These are phyloP conservation scores for Tinamus major DNA, from an alignment of 2,797 vertebrate genomes.

Conservation along the genomic window DNA sequence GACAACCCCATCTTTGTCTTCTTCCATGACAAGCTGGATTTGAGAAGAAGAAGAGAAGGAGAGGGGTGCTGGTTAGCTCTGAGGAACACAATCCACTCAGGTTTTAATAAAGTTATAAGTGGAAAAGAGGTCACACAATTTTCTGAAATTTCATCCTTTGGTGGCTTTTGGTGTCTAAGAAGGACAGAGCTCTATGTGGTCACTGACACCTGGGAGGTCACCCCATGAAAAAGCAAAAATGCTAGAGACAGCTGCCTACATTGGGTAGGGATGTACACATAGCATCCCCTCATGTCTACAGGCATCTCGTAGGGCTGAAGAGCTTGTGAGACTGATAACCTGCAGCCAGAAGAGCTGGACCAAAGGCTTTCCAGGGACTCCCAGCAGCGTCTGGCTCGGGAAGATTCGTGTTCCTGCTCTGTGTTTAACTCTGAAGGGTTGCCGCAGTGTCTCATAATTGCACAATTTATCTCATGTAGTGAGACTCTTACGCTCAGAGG, in stretches of 20 bases:
- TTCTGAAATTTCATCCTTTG: neutral
- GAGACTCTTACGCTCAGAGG: neutral
- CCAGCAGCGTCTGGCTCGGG: neutral
- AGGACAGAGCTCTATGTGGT: neutral
- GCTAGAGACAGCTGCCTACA: neutral
- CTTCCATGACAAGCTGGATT: neutral
- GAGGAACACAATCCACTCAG: neutral
- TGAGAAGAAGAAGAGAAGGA: neutral
- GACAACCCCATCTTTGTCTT: neutral
- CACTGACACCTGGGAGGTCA: rapidly evolving
- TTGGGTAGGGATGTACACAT: neutral
- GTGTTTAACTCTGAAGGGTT: neutral
- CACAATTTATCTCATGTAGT: neutral
- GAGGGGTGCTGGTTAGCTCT: neutral
- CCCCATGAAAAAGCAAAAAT: neutral
- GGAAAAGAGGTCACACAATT: neutral
- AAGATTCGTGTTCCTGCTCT: neutral
- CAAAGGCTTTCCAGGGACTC: neutral
- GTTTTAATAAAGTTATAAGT: neutral
- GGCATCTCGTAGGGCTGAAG: rapidly evolving
- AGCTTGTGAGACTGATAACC: neutral
- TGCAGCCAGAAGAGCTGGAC: neutral
- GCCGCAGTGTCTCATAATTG: neutral
- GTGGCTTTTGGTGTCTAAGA: neutral
- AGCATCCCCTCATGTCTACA: rapidly evolving